phyloP scores from a whole-genome alignment of 2,888 invertebrate species.

The Cenopis cana region DNA sequence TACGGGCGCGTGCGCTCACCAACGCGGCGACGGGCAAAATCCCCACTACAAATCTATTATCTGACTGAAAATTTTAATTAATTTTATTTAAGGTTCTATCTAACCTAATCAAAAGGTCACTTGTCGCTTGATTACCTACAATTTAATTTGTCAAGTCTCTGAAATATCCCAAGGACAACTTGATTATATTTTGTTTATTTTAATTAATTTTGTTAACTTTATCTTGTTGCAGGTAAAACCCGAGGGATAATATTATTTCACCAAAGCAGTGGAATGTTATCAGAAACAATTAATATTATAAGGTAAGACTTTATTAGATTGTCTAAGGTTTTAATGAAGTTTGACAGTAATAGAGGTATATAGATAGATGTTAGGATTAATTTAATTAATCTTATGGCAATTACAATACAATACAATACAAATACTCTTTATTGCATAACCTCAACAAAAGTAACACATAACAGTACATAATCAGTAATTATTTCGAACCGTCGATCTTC shows the following conservation, averaged over 20 bases:
- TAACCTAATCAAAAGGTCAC: background rate
- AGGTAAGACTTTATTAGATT: slow-evolving; percentile 31
- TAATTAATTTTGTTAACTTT: slow-evolving; percentile 24
- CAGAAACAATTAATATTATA: slow-evolving; percentile 3
- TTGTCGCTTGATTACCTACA: slow-evolving; percentile 9
- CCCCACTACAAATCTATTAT: too few species aligned
- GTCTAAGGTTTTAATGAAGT: slow-evolving; percentile 17
- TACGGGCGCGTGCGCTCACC: too few species aligned
- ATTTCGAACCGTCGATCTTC: too few species aligned
- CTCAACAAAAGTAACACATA: too few species aligned
- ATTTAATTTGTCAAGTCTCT: slow-evolving; percentile 24
- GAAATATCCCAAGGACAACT: background rate
- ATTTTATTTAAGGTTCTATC: background rate
- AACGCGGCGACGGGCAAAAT: too few species aligned
- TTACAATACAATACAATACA: too few species aligned
- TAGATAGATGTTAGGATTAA: too few species aligned
- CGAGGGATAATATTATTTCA: slow-evolving; percentile 1
- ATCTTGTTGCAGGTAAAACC: slow-evolving; percentile 37
- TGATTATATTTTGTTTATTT: slow-evolving; percentile 21
- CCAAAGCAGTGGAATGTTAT: slow-evolving; percentile 19
- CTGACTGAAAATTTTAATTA: too few species aligned
- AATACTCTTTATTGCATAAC: too few species aligned
- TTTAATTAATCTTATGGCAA: too few species aligned
- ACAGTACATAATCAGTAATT: too few species aligned
- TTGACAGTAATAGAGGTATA: background rate